Conservation (phyloP, 2,888 invertebrate species). For the Orthosia gothica region DNA sequence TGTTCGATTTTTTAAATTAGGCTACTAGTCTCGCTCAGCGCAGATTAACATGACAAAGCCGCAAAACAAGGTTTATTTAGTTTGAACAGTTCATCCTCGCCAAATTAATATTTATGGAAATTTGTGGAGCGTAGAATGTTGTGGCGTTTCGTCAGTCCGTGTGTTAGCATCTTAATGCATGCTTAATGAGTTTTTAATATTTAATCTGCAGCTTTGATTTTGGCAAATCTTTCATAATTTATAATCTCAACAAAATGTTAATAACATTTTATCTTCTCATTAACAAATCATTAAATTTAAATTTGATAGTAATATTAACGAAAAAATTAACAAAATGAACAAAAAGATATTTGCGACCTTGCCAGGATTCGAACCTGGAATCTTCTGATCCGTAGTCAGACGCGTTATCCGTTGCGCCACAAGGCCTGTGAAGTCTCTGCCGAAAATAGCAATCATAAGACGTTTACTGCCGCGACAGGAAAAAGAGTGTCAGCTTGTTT, state of each 20-base stretch:
- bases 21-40: conserved; percentile 37
- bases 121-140: conserved; percentile 58
- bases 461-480: neutral
- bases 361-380: conserved; percentile 94
- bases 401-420: conserved; percentile 94
- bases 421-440: conserved; percentile 79
- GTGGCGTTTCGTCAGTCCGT: conserved; percentile 33
- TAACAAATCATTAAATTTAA: neutral
- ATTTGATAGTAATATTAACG: neutral
- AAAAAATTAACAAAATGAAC: conserved; percentile 53
- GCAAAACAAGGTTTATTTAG: conserved; percentile 71
- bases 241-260: neutral
- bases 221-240: neutral
- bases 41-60: conserved; percentile 75
- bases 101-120: conserved; percentile 77
- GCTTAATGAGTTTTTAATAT: conserved; percentile 50
- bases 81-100: conserved; percentile 67
- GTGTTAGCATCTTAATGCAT: conserved; percentile 56
- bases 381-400: conserved; percentile 94
- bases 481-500: neutral
- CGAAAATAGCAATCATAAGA: conserved; percentile 67
- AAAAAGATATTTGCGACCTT: conserved; percentile 84
- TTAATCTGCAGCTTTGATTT: conserved; percentile 32
- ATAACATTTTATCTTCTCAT: neutral
- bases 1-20: conserved; percentile 50